Evolutionary conservation across 2,888 invertebrate species (phyloP), one percentile per base, ranked within the genome.

Genomic region (Sabatieria punctata): DNA sequence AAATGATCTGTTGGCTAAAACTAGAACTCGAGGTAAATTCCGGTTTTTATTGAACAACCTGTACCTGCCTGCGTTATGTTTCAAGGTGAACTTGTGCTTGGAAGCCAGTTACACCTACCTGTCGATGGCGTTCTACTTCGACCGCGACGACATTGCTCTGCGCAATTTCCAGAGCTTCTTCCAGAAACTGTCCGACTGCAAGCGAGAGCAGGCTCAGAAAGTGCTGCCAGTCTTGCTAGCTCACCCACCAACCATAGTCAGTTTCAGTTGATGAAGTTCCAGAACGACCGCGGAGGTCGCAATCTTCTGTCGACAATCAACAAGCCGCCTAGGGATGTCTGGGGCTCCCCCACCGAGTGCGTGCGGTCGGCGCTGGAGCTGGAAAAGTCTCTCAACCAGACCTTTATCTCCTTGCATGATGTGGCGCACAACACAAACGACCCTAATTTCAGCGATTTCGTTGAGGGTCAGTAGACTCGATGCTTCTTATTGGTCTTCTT

Each of bases 71-170:
- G n/a, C n/a, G n/a, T n/a, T n/a, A n/a, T n/a, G n/a, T n/a, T n/a
- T n/a, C n/a, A n/a, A 80, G 68, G 79, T 79, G 54, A 79, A 79
- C 65, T 65, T 78, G 72, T 79, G 80, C 66, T 63, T 80, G 6
- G 73, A 75, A 54, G 78, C 79, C 2, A 76, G 76, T 59, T 79
- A 80, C 60, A 74, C 74, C 41, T 80, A 80, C 63, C 65, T 79
- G 61, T 75, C 78, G 23, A 77, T 80, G 80, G 76, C 78, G 6
- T 79, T 73, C 65, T 76, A 82, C 65, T 84, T 82, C 63, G 77
- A 82, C 59, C 74, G 82, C 48, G 78, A 80, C 57, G 82, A 84
- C 65, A 75, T 84, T 1, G 81, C 82, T 15, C 68, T 81, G 54
- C 41, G 66, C 8, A 30, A 45, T 15, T 8, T 30, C 15, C 15